Evolutionary conservation across 37 sponge, comb jelly and placozoan species (phyloP), one percentile per base, ranked within the genome.

Genomic region (Spongilla lacustris): DNA sequence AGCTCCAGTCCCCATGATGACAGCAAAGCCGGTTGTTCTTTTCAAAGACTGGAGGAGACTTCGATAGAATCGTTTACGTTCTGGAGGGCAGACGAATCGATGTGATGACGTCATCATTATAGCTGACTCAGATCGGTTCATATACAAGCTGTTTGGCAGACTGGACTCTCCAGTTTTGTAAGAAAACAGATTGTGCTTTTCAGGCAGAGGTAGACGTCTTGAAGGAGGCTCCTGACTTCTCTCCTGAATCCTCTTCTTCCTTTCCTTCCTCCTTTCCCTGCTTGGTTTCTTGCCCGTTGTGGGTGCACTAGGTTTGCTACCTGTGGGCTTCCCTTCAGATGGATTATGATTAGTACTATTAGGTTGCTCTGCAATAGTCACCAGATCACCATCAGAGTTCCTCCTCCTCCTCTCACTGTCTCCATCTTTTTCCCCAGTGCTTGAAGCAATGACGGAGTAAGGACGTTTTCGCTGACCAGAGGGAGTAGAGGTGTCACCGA

Each of bases 21-120:
- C 46, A 13, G 36, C 81, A 68, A 88, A 81, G 10, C 82, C 77
- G 6, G 73, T 46, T 37, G 66, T 50, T 49, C 74, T 30, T 46
- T 84, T 80, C 35, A 90, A 66, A 29, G 85, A 33, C 22, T 76
- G 80, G 36, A 75, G 33, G 69, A 90, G 82, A 26, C 69, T 28
- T 0, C 86, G 77, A 68, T 85, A 90, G 69, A 90, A 90, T 78
- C 85, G 76, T 67, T 90, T 90, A 0, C 91, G 32, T 6, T 90
- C 91, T 0, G 86, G 86, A 19, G 86, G 82, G 30, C 91, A 90
- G 75, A 23, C 24, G 21, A 69, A 49, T 26, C 31, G 25, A 26
- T 26, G 29, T 28, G 28, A 28, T 19, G 48, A 26, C 14, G 50
- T 35, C 22, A 29, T 34, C 74, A 28, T 8, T 69, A 72, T 69